Evolutionary conservation across 2,797 vertebrate genomes (phyloP).

Genomic region (Schizothorax lantsangensis): DNA sequence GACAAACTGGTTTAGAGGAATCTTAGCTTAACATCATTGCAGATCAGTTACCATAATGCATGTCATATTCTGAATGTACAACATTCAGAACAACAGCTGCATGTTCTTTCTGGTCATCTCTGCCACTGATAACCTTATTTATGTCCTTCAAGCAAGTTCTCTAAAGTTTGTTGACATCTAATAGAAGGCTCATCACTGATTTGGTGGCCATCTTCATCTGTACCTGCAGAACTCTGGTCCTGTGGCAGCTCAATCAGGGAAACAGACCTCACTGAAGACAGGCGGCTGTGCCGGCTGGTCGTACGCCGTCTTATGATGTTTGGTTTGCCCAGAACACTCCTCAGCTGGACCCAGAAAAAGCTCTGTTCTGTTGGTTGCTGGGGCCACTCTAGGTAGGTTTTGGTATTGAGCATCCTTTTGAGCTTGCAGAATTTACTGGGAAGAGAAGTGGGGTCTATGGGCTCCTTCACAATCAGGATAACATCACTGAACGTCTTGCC

Average conservation of each 20-base stretch:
- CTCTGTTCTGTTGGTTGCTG: constrained; percentile 75
- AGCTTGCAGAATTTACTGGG: constrained; percentile 86
- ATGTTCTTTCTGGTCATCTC: neutral
- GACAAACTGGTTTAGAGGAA: constrained; percentile 16
- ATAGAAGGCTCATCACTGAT: neutral
- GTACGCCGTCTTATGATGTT: constrained; percentile 19
- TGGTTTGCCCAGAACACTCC: constrained; percentile 79
- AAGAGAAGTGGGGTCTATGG: constrained; percentile 77
- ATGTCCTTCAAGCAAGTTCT: constrained; percentile 22
- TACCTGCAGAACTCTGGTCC: constrained; percentile 17
- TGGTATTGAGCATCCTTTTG: constrained; percentile 84
- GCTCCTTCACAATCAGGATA: constrained; percentile 85
- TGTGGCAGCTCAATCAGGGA: constrained; percentile 59
- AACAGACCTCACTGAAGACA: constrained; percentile 52
- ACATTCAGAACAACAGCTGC: neutral
- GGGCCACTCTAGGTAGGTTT: constrained; percentile 90
- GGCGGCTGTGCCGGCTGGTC: constrained; percentile 59
- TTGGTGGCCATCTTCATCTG: constrained; percentile 34
- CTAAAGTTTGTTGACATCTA: neutral
- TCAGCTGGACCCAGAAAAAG: constrained; percentile 87
- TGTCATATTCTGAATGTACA: neutral
- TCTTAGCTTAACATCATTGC: neutral
- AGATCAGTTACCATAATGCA: neutral
- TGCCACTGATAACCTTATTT: neutral
- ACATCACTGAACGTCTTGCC: constrained; percentile 82